phyloP scores from a whole-genome alignment of 1,140 invertebrate species.

The Drosophila sucinea region DNA sequence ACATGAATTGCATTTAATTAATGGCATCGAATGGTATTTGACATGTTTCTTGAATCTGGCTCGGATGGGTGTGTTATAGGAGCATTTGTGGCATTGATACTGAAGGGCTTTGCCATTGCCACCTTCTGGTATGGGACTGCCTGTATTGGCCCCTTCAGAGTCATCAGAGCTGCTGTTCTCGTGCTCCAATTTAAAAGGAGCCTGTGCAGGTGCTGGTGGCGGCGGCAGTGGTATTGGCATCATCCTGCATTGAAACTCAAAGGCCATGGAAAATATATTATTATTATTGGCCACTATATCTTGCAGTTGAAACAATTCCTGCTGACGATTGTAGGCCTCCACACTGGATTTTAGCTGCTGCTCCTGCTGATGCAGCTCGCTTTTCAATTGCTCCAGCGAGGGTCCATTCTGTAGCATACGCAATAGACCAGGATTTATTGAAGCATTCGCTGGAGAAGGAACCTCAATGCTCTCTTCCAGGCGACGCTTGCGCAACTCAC shows the following conservation, averaged over 20 bases:
- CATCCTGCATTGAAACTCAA: slow-evolving; percentile 55
- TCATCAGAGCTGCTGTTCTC: slow-evolving; percentile 48
- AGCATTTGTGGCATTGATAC: slow-evolving; percentile 93
- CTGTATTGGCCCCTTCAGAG: slow-evolving; percentile 33
- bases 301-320: slow-evolving; percentile 58
- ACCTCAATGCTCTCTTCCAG: slow-evolving; percentile 68
- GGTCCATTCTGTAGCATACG: slow-evolving; percentile 40
- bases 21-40: slow-evolving; percentile 96
- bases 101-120: slow-evolving; percentile 10
- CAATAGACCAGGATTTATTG: not conserved
- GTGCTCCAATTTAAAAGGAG: slow-evolving; percentile 20
- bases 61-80: slow-evolving; percentile 94
- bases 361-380: slow-evolving; percentile 60
- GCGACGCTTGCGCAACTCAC: slow-evolving; percentile 68
- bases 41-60: slow-evolving; percentile 95
- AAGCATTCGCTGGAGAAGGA: not conserved
- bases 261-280: slow-evolving; percentile 76
- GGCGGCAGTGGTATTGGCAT: slow-evolving; percentile 26
- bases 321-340: slow-evolving; percentile 59
- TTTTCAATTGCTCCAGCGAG: slow-evolving; percentile 67
- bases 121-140: slow-evolving; percentile 23
- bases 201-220: not conserved
- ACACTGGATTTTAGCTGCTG: slow-evolving; percentile 57
- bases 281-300: slow-evolving; percentile 41
- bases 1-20: slow-evolving; percentile 96